Evolutionary conservation across 2,888 invertebrate species (phyloP).

Genomic region (Protula sp.): DNA sequence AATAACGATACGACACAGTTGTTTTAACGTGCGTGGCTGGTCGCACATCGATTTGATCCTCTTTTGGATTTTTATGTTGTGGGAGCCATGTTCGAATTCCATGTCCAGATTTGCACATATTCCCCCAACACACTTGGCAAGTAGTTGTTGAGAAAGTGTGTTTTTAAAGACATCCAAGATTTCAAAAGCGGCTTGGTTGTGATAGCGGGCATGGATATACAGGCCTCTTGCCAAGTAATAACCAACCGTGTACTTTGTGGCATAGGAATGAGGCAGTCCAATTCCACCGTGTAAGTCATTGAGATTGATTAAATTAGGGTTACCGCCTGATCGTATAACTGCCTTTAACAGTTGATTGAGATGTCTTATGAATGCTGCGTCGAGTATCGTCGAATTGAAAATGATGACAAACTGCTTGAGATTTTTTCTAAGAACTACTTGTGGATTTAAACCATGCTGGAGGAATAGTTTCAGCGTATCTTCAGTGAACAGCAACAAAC

Average conservation of each 20-base stretch:
- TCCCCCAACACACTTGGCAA: conserved; percentile 17
- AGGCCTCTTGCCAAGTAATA: conserved; percentile 26
- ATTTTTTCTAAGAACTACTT: conserved; percentile 23
- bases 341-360: conserved; percentile 21
- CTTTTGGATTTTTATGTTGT: conserved; percentile 16
- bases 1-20: conserved; percentile 22
- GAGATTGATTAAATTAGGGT: conserved; percentile 23
- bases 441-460: conserved; percentile 22
- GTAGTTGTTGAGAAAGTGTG: conserved; percentile 19
- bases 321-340: conserved; percentile 24
- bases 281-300: conserved; percentile 17
- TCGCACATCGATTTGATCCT: conserved; percentile 14
- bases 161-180: conserved; percentile 24
- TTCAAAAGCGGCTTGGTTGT: conserved; percentile 23
- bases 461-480: conserved; percentile 22
- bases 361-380: conserved; percentile 20
- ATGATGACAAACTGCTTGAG: conserved; percentile 28
- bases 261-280: background rate
- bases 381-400: conserved; percentile 26
- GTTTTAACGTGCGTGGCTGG: conserved; percentile 18
- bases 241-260: conserved; percentile 1
- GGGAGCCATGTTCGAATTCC: conserved; percentile 23
- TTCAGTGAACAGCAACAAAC: conserved; percentile 19
- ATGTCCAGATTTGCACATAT: conserved; percentile 23
- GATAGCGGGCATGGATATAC: conserved; percentile 26